Percentiles rank a stretch among this genome's conserved stretches.
Conservation (phyloP, 2,797 vertebrate genomes). For the Rhinoraja longicauda region DNA sequence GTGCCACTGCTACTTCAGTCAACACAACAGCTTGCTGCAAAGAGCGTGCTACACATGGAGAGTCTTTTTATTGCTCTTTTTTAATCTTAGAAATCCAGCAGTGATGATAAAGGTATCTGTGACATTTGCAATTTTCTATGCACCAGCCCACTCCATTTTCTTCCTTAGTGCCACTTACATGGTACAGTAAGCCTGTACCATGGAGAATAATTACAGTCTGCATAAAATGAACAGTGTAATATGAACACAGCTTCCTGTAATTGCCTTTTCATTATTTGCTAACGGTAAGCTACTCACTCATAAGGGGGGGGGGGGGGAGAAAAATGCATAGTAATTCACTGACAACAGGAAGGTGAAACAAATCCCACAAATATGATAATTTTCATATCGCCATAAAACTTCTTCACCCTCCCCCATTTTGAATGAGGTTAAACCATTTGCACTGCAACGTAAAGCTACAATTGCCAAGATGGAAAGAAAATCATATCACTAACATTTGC, state of each 20-base stretch:
- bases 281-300: conserved; percentile 98
- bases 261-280: conserved; percentile 99
- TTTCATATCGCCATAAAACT: conserved; percentile 73
- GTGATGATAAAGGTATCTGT: conserved; percentile 89
- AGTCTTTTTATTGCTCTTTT: conserved; percentile 53
- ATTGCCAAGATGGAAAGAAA: conserved; percentile 79
- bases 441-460: conserved; percentile 92
- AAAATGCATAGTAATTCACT: conserved; percentile 97
- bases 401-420: conserved; percentile 29
- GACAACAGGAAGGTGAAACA: conserved; percentile 89
- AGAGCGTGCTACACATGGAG: conserved; percentile 62
- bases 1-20: conserved; percentile 54
- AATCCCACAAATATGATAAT: conserved; percentile 87
- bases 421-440: conserved; percentile 72
- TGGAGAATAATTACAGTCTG: conserved; percentile 95
- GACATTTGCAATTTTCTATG: conserved; percentile 99
- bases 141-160: conserved; percentile 94
- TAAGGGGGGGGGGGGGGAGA: conserved; percentile 83
- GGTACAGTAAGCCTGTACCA: conserved; percentile 96
- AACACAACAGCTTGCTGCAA: conserved; percentile 67
- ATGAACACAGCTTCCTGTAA: conserved; percentile 96
- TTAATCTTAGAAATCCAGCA: conserved; percentile 73
- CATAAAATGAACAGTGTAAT: conserved; percentile 97
- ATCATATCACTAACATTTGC: conserved; percentile 76
- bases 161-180: conserved; percentile 90